Evolutionary conservation across 2,797 vertebrate genomes (phyloP), one percentile per base, ranked within the genome.

Genomic region (Microtus agrestis): DNA sequence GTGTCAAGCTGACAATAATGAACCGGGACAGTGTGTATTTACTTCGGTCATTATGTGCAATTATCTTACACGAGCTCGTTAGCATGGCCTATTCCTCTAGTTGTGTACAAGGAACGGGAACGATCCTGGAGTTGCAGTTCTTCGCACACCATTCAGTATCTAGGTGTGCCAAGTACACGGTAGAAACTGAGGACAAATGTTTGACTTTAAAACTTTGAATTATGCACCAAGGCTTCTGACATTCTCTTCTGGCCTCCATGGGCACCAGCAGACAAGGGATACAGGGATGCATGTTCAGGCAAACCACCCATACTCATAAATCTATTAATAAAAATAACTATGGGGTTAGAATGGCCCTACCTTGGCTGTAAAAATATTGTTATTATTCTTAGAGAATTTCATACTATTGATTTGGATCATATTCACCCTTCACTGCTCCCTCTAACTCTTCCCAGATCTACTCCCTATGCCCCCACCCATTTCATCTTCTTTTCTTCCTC

Each of bases 41-140:
- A 89, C 6, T 91, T 23, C 7, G 51, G 67, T 71, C 89, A 73
- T 91, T 93, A 46, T 87, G 10, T 51, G 15, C 43, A 92, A 63
- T 93, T 94, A 61, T 85, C 94, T 96, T 37, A 67, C 23, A 0
- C 84, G 11, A 69, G 19, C 85, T 87, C 73, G 56, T 95, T 76
- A 77, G 48, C 69, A 63, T 88, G 78, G 31, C 61, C 40, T 80
- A 17, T 17, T 34, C 31, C 56, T 76, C 23, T 76, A 13, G 23
- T 43, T 40, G 9, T 37, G 40, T 51, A 54, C 89, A 69, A 67
- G 59, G 71, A 61, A 34, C 63, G 37, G 54, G 31, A 40, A 17
- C 3, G 71, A 37, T 56, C 34, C 3, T 15, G 3, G 31, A 89
- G 31, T 76, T 84, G 37, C 65, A 80, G 48, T 73, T 95, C 46